Conservation (phyloP, 2,888 invertebrate species). For the Stenchaetothrips biformis region DNA sequence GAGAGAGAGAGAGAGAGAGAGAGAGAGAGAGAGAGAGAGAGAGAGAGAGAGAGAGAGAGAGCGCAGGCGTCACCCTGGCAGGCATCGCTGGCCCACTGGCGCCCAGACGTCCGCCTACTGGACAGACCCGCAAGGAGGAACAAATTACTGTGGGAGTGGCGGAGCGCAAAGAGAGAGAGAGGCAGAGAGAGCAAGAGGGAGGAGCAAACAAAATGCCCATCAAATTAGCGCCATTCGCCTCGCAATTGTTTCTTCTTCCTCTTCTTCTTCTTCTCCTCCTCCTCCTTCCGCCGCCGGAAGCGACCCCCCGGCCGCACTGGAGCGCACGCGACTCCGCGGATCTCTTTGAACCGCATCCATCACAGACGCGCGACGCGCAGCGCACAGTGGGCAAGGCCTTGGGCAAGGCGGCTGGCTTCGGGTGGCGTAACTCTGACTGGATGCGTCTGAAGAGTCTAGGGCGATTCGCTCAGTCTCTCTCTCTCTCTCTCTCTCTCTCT, state of each 20-base stretch:
- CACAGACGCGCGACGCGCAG: background rate
- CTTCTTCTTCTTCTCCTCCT: background rate
- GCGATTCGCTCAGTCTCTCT: no score
- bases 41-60: no score
- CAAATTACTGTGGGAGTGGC: constrained; percentile 14
- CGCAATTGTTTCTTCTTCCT: background rate
- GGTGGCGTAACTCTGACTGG: no score
- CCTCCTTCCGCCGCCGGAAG: background rate
- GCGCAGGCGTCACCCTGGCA: no score
- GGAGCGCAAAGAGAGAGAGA: background rate
- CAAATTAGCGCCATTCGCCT: constrained; percentile 24
- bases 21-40: no score
- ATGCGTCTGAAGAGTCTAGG: no score
- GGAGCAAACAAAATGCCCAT: constrained; percentile 23
- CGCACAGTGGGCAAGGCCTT: no score
- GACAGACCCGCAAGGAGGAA: background rate
- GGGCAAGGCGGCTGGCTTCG: no score
- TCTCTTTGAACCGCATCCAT: background rate
- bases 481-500: no score
- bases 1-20: no score
- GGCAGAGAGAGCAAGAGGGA: background rate
- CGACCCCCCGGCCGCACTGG: background rate
- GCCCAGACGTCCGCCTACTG: no score
- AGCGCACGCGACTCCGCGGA: background rate
- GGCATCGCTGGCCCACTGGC: no score